Evolutionary conservation across 2,888 invertebrate genomes (phyloP).

Genomic region (Trisateles emortualis): DNA sequence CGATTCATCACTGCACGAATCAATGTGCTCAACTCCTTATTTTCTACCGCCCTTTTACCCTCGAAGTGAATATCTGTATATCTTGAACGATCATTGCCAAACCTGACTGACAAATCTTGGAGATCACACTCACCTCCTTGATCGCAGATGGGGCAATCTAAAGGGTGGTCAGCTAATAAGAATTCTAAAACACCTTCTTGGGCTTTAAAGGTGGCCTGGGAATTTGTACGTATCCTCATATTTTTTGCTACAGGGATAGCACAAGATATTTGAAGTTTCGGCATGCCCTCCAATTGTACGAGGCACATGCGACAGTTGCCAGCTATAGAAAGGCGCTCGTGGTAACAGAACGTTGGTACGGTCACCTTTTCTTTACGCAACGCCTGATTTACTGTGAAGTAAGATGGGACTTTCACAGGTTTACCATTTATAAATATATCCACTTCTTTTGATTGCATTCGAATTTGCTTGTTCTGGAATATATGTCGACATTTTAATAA

Average conservation of each 20-base stretch:
- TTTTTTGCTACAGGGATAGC: slow-evolving; percentile 99
- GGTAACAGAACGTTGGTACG: slow-evolving; percentile 98
- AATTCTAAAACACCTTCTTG: slow-evolving; percentile 97
- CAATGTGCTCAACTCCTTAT: slow-evolving; percentile 98
- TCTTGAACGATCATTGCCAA: slow-evolving; percentile 96
- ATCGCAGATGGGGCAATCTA: slow-evolving; percentile 99
- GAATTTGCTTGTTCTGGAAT: slow-evolving; percentile 39
- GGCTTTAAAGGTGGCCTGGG: slow-evolving; percentile 91
- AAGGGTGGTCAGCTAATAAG: slow-evolving; percentile 97
- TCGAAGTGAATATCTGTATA: slow-evolving; percentile 96
- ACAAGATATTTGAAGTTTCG: slow-evolving; percentile 99
- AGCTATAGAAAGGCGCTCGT: slow-evolving; percentile 98
- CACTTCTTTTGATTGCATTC: slow-evolving; percentile 47
- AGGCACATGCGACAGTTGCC: slow-evolving; percentile 99
- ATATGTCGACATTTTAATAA: slow-evolving; percentile 47
- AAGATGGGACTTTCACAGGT: slow-evolving; percentile 95
- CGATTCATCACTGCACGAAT: slow-evolving; percentile 99
- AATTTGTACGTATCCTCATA: slow-evolving; percentile 98
- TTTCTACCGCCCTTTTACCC: slow-evolving; percentile 98
- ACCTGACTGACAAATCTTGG: slow-evolving; percentile 99
- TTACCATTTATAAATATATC: slow-evolving; percentile 98
- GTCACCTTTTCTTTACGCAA: slow-evolving; percentile 61
- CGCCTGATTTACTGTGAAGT: slow-evolving; percentile 96
- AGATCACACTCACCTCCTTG: slow-evolving; percentile 97
- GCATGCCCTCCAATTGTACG: slow-evolving; percentile 98